phyloP scores from a whole-genome alignment of 1,140 invertebrate species.

The Heliconius hewitsoni region DNA sequence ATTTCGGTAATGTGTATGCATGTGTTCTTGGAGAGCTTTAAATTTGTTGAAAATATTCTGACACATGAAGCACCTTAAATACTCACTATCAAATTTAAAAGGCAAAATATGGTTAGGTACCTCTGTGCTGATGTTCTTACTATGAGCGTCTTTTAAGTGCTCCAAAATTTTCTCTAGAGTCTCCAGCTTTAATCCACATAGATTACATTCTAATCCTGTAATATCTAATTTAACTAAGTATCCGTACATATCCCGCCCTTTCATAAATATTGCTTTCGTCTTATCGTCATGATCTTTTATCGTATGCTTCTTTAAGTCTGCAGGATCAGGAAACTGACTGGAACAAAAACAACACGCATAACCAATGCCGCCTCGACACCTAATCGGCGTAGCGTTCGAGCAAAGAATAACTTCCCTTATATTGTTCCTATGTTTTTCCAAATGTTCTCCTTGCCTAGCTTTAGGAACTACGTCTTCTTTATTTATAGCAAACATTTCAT shows the following conservation, averaged over 20 bases:
- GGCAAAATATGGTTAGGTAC: slow-evolving; percentile 57
- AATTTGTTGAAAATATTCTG: slow-evolving; percentile 54
- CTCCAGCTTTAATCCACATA: slow-evolving; percentile 40
- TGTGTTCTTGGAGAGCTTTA: slow-evolving; percentile 53
- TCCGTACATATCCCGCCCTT: slow-evolving; percentile 49
- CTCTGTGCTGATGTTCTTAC: slow-evolving; percentile 47
- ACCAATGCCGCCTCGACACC: slow-evolving; percentile 49
- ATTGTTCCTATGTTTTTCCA: slow-evolving; percentile 59
- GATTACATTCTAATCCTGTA: slow-evolving; percentile 48
- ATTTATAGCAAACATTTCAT: slow-evolving; percentile 3
- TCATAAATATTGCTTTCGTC: slow-evolving; percentile 48
- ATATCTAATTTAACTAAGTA: slow-evolving; percentile 58
- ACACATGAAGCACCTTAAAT: slow-evolving; percentile 53
- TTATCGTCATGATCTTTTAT: slow-evolving; percentile 48
- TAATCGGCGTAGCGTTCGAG: slow-evolving; percentile 64
- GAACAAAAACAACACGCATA: slow-evolving; percentile 61
- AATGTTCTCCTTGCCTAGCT: slow-evolving; percentile 44
- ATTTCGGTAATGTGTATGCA: slow-evolving; percentile 61
- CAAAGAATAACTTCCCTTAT: slow-evolving; percentile 57
- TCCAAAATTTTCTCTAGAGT: slow-evolving; percentile 45
- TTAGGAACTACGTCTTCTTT: slow-evolving; percentile 31
- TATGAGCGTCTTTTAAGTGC: slow-evolving; percentile 52
- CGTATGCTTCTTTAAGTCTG: slow-evolving; percentile 58
- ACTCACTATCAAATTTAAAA: slow-evolving; percentile 54
- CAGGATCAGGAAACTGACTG: slow-evolving; percentile 50